Evolutionary conservation across 2,113 vertebrate species (phyloP).

Genomic region (Gobius niger): DNA sequence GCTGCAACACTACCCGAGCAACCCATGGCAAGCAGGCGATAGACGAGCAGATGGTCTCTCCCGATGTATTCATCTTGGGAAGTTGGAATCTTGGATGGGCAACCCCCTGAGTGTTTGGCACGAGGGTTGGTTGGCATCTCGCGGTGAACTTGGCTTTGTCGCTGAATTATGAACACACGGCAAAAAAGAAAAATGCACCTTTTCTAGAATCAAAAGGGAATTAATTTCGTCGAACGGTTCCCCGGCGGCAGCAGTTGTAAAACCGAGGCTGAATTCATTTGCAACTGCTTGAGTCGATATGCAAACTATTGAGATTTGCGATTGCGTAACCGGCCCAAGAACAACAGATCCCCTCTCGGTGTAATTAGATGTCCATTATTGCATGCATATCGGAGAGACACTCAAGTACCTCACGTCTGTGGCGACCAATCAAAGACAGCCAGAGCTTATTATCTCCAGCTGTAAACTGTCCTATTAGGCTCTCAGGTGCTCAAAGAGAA

Average conservation of each 20-base stretch:
- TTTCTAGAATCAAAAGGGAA: background rate
- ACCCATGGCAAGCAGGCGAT: constrained; percentile 32
- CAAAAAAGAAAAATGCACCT: background rate
- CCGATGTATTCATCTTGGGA: constrained; percentile 57
- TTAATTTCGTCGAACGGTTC: background rate
- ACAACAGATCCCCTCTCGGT: constrained; percentile 22
- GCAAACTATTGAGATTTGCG: constrained; percentile 28
- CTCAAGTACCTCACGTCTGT: background rate
- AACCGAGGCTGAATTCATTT: background rate
- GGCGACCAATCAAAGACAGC: background rate
- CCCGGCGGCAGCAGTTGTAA: constrained; percentile 2
- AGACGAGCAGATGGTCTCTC: constrained; percentile 73
- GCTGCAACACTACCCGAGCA: constrained; percentile 45
- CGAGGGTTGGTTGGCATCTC: constrained; percentile 36
- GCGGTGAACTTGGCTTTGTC: constrained; percentile 8
- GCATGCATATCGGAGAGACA: background rate
- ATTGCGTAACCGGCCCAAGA: constrained; percentile 26
- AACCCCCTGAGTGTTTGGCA: constrained; percentile 61
- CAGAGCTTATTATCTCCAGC: background rate
- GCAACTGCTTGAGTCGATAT: background rate
- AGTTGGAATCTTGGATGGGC: constrained; percentile 66
- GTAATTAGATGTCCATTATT: constrained; percentile 23
- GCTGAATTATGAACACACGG: background rate
- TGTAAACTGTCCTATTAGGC: background rate
- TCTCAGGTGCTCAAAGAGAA: background rate